These are phyloP conservation scores for Papilio helenus DNA, from an alignment of 1,140 invertebrate species.

Conservation along the genomic window DNA sequence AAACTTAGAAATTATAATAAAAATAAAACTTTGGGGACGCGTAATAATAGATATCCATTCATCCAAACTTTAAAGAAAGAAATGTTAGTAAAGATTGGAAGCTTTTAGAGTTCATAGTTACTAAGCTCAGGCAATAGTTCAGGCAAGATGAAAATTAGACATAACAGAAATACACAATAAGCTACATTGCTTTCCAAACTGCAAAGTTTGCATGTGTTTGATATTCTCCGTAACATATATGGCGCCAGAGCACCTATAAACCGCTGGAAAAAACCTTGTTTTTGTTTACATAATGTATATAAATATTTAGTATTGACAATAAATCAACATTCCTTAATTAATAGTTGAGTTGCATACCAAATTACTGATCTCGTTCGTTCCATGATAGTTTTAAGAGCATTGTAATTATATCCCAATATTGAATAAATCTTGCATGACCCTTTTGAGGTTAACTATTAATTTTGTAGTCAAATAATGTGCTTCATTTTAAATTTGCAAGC, in stretches of 20 bases:
- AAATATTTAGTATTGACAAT: slow-evolving; percentile 27
- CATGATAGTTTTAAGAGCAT: not conserved
- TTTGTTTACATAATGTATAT: slow-evolving; percentile 16
- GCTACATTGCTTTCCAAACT: not conserved
- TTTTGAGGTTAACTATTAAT: not conserved
- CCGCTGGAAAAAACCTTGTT: slow-evolving; percentile 2
- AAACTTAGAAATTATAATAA: no score
- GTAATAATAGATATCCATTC: no score
- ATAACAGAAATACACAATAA: not conserved
- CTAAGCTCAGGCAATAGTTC: no score
- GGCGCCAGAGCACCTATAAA: not conserved
- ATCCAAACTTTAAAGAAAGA: no score
- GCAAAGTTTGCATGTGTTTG: not conserved
- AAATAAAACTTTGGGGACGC: no score
- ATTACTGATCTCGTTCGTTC: not conserved
- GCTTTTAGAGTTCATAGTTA: no score
- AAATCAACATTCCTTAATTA: slow-evolving; percentile 15
- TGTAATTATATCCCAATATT: not conserved
- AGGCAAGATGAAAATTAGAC: not conserved
- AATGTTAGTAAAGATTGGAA: no score
- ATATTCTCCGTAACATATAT: not conserved
- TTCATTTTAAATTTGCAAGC: not conserved
- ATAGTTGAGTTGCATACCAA: slow-evolving; percentile 18
- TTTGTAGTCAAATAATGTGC: not conserved
- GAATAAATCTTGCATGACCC: not conserved